phyloP scores from a whole-genome alignment of 2,113 vertebrate species.

The Thryonomys swinderianus region DNA sequence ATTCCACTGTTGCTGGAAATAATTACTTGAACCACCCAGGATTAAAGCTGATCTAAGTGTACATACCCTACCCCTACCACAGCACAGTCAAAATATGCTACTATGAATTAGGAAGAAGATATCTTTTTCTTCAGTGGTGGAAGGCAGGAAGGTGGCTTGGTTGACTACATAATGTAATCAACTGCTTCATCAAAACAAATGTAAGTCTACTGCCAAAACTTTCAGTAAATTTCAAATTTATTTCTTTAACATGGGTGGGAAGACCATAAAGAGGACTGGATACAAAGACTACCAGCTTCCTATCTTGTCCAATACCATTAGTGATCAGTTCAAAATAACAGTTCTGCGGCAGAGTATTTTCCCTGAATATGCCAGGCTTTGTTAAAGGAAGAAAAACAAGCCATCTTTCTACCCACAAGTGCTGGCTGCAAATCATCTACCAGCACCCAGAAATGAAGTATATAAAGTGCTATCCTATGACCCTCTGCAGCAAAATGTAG shows the following conservation, averaged over 20 bases:
- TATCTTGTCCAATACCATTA: neutral
- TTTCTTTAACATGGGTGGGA: slow-evolving; percentile 32
- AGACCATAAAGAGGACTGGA: neutral
- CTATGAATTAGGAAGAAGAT: slow-evolving; percentile 1
- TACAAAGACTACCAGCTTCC: neutral
- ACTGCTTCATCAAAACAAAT: slow-evolving; percentile 41
- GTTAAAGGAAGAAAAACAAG: slow-evolving; percentile 34
- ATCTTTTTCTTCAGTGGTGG: neutral
- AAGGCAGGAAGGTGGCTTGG: slow-evolving; percentile 3
- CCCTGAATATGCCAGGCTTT: neutral
- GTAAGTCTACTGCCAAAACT: slow-evolving; percentile 33
- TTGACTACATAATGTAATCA: neutral
- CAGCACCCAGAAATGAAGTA: neutral
- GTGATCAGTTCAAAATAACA: slow-evolving; percentile 28
- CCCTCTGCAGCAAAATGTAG: neutral
- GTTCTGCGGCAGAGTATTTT: neutral
- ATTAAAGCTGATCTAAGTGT: neutral
- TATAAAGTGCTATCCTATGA: neutral
- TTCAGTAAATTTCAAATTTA: slow-evolving; percentile 45
- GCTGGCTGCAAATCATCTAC: neutral
- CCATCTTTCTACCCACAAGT: neutral
- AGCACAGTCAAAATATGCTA: neutral
- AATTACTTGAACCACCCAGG: neutral
- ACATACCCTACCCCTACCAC: neutral
- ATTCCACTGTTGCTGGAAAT: neutral